These are phyloP conservation scores for Vanessa cardui DNA, from an alignment of 2,888 invertebrate species.

Conservation along the genomic window DNA sequence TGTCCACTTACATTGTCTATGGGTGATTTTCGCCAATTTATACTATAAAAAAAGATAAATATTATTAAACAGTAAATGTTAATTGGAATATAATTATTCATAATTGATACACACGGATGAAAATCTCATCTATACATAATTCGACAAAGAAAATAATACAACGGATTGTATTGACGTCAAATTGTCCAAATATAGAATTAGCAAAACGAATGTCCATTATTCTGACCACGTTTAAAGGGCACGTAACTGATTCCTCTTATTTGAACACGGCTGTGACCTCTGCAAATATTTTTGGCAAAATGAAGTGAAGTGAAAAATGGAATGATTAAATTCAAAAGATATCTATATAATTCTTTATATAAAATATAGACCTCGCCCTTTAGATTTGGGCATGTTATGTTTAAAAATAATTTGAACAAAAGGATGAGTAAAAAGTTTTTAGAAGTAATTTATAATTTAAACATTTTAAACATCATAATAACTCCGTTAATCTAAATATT, in stretches of 20 bases:
- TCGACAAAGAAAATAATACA: neutral
- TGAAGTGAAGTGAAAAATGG: slow-evolving; percentile 57
- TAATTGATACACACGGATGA: no score
- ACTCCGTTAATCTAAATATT: no score
- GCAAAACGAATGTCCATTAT: slow-evolving; percentile 29
- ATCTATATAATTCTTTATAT: slow-evolving; percentile 68
- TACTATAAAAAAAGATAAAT: no score
- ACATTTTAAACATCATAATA: no score
- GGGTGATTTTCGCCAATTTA: no score
- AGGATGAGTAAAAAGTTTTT: no score
- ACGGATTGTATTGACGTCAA: slow-evolving; percentile 1
- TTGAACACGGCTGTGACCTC: slow-evolving; percentile 46
- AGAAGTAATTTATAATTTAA: no score
- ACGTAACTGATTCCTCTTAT: slow-evolving; percentile 47
- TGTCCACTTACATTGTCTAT: no score
- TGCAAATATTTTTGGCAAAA: slow-evolving; percentile 57
- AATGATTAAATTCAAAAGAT: slow-evolving; percentile 62
- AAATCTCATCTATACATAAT: neutral
- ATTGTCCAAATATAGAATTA: slow-evolving; percentile 27
- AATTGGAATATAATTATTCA: no score
- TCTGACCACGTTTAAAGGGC: slow-evolving; percentile 36
- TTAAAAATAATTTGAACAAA: no score
- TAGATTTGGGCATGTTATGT: neutral
- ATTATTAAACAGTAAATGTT: no score
- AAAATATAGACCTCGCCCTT: slow-evolving; percentile 43